Evolutionary conservation across 2,797 vertebrate species (phyloP).

Genomic region (Denticeps clupeoides): DNA sequence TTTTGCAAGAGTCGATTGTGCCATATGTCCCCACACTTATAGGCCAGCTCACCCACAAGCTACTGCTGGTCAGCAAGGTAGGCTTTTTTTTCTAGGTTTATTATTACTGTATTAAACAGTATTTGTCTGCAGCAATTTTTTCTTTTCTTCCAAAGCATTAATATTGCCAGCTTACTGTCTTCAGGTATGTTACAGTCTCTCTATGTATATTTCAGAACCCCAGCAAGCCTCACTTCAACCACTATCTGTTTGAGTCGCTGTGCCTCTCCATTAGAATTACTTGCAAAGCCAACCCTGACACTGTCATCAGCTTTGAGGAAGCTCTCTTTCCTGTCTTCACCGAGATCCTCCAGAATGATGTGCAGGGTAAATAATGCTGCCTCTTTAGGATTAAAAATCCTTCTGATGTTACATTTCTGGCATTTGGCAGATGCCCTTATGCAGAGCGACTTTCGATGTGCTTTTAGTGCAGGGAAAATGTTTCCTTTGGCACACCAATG

Average conservation of each 20-base stretch:
- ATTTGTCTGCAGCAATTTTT: not conserved
- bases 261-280: slow-evolving; percentile 93
- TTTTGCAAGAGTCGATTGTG: slow-evolving; percentile 91
- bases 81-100: slow-evolving; percentile 7
- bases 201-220: slow-evolving; percentile 70
- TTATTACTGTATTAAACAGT: too few relatives aligned
- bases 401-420: too few relatives aligned
- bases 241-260: slow-evolving; percentile 97
- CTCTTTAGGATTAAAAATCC: too few relatives aligned
- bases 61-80: slow-evolving; percentile 96
- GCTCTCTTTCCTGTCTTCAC: slow-evolving; percentile 96
- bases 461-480: too few relatives aligned
- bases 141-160: too few relatives aligned
- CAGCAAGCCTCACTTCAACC: slow-evolving; percentile 98
- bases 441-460: too few relatives aligned
- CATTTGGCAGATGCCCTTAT: too few relatives aligned
- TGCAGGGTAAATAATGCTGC: slow-evolving; percentile 67
- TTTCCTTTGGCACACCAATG: not conserved
- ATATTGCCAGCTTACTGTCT: too few relatives aligned
- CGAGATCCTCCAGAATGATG: slow-evolving; percentile 92
- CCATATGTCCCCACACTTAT: slow-evolving; percentile 92
- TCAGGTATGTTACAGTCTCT: not conserved
- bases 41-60: slow-evolving; percentile 90
- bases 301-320: slow-evolving; percentile 88
- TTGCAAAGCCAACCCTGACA: slow-evolving; percentile 80